These are phyloP conservation scores for Cynoglossus semilaevis DNA, from an alignment of 2,113 vertebrate genomes.

Conservation along the genomic window DNA sequence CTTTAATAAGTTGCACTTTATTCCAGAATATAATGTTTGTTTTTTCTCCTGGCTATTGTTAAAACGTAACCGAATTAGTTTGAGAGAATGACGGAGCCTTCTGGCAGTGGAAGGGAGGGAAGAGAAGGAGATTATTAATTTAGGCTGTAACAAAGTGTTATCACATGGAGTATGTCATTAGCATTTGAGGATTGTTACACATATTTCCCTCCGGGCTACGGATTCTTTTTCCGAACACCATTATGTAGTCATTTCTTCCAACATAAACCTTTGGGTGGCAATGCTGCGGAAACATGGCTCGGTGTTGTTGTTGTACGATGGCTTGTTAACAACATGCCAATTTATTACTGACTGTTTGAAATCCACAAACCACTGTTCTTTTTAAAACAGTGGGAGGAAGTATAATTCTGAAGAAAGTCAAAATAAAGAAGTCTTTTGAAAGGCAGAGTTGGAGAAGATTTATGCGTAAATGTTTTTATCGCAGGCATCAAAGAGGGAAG, in stretches of 20 bases:
- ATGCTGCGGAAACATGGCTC: constrained; percentile 10
- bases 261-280: not conserved
- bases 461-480: constrained; percentile 42
- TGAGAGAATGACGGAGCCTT: constrained; percentile 33
- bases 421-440: constrained; percentile 20
- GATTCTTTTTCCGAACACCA: constrained; percentile 4
- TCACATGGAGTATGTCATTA: constrained; percentile 42
- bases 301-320: constrained; percentile 7
- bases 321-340: constrained; percentile 52
- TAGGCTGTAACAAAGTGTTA: constrained; percentile 29
- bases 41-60: constrained; percentile 37
- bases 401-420: constrained; percentile 9
- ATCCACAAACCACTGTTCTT: constrained; percentile 40
- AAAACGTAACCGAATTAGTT: constrained; percentile 29
- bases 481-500: constrained; percentile 61
- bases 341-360: constrained; percentile 55
- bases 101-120: constrained; percentile 28
- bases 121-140: constrained; percentile 36
- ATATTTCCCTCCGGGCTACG: constrained; percentile 36
- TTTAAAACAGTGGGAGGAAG: constrained; percentile 12
- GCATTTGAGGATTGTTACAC: constrained; percentile 43
- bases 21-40: constrained; percentile 9
- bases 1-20: constrained; percentile 43
- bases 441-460: constrained; percentile 54
- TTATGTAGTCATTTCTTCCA: constrained; percentile 17